Evolutionary conservation across 2,888 invertebrate genomes (phyloP), one percentile per base, ranked within the genome.

Genomic region (Microctonus aethiopoides): DNA sequence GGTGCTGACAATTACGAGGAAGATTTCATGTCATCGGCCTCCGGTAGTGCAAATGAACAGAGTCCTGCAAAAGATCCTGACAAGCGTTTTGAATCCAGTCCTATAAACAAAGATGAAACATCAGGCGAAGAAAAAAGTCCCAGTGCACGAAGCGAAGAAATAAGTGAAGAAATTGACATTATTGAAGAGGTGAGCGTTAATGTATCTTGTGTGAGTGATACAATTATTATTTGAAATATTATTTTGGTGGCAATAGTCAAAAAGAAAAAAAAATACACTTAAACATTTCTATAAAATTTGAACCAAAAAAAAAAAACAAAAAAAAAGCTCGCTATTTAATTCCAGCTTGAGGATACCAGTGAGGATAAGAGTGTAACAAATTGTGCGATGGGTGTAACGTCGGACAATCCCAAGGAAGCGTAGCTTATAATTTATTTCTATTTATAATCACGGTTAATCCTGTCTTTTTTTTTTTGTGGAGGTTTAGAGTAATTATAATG

Each of bases 131-230:
- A 83, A 6, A 77, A 78, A 61, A 72, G 77, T 41, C 81, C 81
- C 62, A 84, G 78, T 73, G 67, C 78, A 62, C 80, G 76, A 71
- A 84, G 81, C 57, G 84, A 85, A 65, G 84, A 84, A 34, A 78
- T 83, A 71, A 85, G 83, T 69, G 85, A 86, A 74, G 85, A 86
- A 74, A 83, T 84, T 20, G 82, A 84, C 65, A 80, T 81, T 65
- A 74, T 80, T 32, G 84, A 85, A 66, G 84, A 85, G 72, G 79
- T 84, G 61, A 84, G 80, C 74, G 39, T 66, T 29, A 85, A 80
- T 76, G 81, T 81, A 36, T 84, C 85, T 73, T 84, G 83, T 75
- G 85, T 85, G 79, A 84, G 85, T 83, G 74, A 66, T 16, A 67
- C 41, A 20, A 51, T 68, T 66, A 56, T 73, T 71, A 72, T 72